Conservation (phyloP, 2,797 vertebrate genomes). For the Tenualosa ilisha region DNA sequence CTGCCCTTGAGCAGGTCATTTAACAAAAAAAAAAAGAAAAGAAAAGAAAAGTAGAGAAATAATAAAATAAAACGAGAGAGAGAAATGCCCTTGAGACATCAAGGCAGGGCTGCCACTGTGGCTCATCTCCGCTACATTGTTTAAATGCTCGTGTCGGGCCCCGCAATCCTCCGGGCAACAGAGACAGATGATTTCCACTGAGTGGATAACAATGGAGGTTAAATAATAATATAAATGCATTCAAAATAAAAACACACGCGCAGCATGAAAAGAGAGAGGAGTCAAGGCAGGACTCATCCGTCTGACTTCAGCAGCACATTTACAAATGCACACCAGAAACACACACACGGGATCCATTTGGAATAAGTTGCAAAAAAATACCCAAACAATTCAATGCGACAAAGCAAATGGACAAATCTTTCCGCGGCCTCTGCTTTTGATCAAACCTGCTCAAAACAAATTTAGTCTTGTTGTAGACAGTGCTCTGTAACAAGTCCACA, state of each 20-base stretch:
- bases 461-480: neutral
- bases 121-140: conserved; percentile 15
- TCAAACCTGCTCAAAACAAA: neutral
- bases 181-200: conserved; percentile 23
- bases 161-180: neutral
- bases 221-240: neutral
- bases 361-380: neutral
- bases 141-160: conserved; percentile 19
- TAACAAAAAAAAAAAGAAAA: neutral
- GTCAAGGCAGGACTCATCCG: conserved; percentile 17
- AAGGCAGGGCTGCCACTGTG: neutral
- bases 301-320: neutral
- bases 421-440: neutral
- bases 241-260: neutral
- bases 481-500: neutral
- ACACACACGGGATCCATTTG: neutral
- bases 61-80: neutral
- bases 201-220: conserved; percentile 21
- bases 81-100: conserved; percentile 20
- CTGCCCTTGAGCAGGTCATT: conserved; percentile 23
- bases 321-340: neutral
- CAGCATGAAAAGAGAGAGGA: neutral
- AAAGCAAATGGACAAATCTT: conserved; percentile 4
- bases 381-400: neutral
- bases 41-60: neutral